Base-by-base conservation (phyloP, 1,140 invertebrate species). In the Drosophila hydei region DNA sequence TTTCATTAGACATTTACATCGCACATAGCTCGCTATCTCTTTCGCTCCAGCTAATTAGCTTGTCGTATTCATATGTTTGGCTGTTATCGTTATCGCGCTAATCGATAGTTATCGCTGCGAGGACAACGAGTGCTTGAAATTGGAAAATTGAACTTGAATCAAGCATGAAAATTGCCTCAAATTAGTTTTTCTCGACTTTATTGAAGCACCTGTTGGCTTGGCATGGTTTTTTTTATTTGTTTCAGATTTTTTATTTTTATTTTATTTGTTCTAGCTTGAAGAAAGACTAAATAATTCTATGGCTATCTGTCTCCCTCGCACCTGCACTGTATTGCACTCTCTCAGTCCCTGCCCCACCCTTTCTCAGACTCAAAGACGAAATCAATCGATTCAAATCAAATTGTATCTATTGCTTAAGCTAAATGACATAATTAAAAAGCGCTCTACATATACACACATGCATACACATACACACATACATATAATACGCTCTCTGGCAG, bases 41-140 rank as follows among this genome's bases (percentile, higher is more conserved):
- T 21, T 25, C 19, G 4, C 2, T n/a, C 12, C 3, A 2, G 45
- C 12, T 48, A 48, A 48, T 48, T 48, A 48, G 38, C 38, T 42
- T 42, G 38, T 42, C 14, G 14, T n/a, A 7, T 6, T 9, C 9
- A 16, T 16, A 30, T 30, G 14, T 16, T 4, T 30, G 18, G 12
- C 43, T 43, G 19, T 14, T 54, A 51, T 43, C 64, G 64, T 14
- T 60, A 60, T 51, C 19, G 21, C 14, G 16, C 18, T 12, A 33
- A 68, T 68, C 64, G 55, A 51, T 51, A 42, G 36, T 45, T 68
- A 68, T 68, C 64, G 27, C 40, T 51, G 42, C 45, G 51, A 50
- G 54, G 12, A 56, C 62, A 36, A 30, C 27, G 27, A 30, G 27
- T 8, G 27, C 27, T 11, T 2, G 9, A 42, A 42, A 16, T 42